Percentiles rank a stretch among this genome's conserved stretches.
Conservation (phyloP, 2,888 invertebrate species). For the Omphaloscelis lunosa region DNA sequence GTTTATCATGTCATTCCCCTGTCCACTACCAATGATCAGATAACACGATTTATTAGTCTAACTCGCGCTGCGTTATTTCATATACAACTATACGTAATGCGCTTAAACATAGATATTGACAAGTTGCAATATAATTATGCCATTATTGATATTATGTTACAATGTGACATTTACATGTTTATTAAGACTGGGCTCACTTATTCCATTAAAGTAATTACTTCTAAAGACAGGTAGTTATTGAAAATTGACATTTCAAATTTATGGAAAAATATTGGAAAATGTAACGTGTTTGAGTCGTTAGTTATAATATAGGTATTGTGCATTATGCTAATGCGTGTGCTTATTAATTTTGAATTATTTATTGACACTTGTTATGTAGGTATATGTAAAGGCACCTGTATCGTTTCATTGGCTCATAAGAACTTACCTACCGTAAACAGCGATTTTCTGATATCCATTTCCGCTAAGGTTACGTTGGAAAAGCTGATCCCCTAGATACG, state of each 20-base stretch:
- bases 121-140: slow-evolving; percentile 59
- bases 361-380: slow-evolving; percentile 7
- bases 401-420: neutral
- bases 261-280: slow-evolving; percentile 63
- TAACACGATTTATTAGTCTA: slow-evolving; percentile 72
- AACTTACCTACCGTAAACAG: neutral
- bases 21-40: slow-evolving; percentile 72
- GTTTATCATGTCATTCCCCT: slow-evolving; percentile 77
- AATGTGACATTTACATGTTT: slow-evolving; percentile 64
- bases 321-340: slow-evolving; percentile 32
- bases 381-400: slow-evolving; percentile 16
- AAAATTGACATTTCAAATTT: slow-evolving; percentile 59
- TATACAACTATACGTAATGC: slow-evolving; percentile 36
- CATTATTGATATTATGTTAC: slow-evolving; percentile 64
- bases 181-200: slow-evolving; percentile 62
- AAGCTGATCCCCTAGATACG: neutral
- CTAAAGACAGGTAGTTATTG: slow-evolving; percentile 60
- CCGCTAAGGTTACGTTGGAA: neutral
- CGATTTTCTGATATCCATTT: slow-evolving; percentile 15
- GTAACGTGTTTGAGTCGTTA: slow-evolving; percentile 31
- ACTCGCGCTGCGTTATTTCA: slow-evolving; percentile 51
- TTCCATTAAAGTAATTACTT: slow-evolving; percentile 64
- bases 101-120: slow-evolving; percentile 47
- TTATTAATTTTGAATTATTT: slow-evolving; percentile 36
- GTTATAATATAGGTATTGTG: slow-evolving; percentile 46